A percentile compares a stretch with the other conserved stretches of the same genome.
phyloP scores from a whole-genome alignment of 1,140 invertebrate species.

The Callitettix versicolor region DNA sequence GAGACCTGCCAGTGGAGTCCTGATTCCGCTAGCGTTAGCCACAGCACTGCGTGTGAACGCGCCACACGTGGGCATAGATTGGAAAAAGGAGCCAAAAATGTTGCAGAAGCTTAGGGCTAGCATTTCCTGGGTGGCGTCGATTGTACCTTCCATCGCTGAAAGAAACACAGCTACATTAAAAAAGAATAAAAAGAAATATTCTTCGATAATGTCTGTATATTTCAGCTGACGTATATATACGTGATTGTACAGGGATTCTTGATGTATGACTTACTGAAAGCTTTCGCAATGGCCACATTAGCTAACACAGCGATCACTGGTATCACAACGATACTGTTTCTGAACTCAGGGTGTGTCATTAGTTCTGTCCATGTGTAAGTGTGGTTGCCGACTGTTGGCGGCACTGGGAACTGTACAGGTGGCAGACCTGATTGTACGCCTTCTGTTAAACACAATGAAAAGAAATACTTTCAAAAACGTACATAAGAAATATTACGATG shows the following conservation, averaged over 20 bases:
- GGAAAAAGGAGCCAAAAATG: constrained; percentile 58
- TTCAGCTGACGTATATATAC: not conserved
- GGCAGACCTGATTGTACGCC: constrained; percentile 51
- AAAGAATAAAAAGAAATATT: not conserved
- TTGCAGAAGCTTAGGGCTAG: constrained; percentile 55
- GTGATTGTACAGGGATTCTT: constrained; percentile 4
- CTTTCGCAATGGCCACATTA: constrained; percentile 70
- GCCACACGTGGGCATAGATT: constrained; percentile 59
- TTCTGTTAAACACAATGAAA: too few relatives aligned
- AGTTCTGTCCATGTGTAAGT: constrained; percentile 47
- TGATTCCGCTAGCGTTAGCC: constrained; percentile 60
- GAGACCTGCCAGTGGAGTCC: constrained; percentile 59
- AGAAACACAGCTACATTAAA: constrained; percentile 11
- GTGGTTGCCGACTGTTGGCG: constrained; percentile 39
- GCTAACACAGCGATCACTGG: constrained; percentile 62
- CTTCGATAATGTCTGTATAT: not conserved
- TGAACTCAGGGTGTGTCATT: constrained; percentile 40
- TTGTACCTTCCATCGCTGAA: constrained; percentile 36
- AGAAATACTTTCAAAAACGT: too few relatives aligned
- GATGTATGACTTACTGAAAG: constrained; percentile 53
- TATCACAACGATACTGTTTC: constrained; percentile 54
- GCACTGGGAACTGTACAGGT: constrained; percentile 40
- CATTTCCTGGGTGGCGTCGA: constrained; percentile 59
- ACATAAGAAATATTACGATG: too few relatives aligned
- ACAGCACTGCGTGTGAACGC: constrained; percentile 65